phyloP scores from a whole-genome alignment of 2,797 vertebrate genomes.

The Nannoperca obscura region DNA sequence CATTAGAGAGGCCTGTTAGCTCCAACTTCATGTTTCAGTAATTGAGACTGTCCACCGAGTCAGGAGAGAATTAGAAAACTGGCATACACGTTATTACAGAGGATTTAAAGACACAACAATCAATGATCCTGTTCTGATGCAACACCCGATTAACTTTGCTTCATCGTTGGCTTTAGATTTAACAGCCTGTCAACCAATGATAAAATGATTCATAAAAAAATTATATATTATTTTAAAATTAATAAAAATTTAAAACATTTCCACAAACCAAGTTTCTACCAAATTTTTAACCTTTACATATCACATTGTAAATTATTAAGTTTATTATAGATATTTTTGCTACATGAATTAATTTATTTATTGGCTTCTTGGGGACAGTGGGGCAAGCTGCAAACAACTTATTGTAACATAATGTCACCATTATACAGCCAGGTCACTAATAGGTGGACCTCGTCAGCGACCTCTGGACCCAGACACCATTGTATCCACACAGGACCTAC shows the following conservation, averaged over 20 bases:
- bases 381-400: background rate
- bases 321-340: background rate
- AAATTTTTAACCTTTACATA: background rate
- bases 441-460: no score
- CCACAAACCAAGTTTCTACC: background rate
- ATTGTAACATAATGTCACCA: background rate
- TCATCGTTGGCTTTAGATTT: background rate
- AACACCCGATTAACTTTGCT: background rate
- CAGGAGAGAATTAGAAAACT: slow-evolving; percentile 16
- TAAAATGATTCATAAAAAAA: no score
- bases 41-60: background rate
- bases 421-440: no score
- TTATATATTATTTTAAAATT: no score
- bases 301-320: background rate
- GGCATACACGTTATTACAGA: background rate
- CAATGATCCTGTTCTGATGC: background rate
- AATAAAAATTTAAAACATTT: background rate
- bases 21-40: slow-evolving; percentile 30
- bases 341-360: no score
- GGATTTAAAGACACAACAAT: background rate
- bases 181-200: background rate
- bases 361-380: background rate
- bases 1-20: slow-evolving; percentile 16
- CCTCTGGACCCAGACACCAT: no score
- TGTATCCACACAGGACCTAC: no score